Evolutionary conservation across 2,113 vertebrate genomes (phyloP).

Genomic region (Gymnogyps californianus): DNA sequence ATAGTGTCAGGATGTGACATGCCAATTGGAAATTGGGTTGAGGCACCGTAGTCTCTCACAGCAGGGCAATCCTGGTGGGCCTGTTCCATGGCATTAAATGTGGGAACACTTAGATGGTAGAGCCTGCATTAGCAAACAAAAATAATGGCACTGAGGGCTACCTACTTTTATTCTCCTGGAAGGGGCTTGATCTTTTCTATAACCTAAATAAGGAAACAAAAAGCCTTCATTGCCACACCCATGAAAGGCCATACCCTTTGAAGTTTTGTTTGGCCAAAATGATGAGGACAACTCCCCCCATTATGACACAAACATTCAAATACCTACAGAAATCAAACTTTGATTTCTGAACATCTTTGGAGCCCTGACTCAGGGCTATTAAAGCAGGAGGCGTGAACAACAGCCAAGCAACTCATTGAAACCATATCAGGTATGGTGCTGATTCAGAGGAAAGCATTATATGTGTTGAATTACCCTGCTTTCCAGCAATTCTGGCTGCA

Average conservation of each 20-base stretch:
- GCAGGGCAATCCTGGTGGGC: background rate
- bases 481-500: background rate
- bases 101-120: background rate
- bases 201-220: background rate
- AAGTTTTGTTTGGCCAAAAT: background rate
- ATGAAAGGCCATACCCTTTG: background rate
- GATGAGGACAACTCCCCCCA: background rate
- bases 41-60: background rate
- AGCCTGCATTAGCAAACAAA: background rate
- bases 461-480: background rate
- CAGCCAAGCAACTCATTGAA: background rate
- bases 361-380: background rate
- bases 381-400: background rate
- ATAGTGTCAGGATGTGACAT: background rate
- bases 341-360: background rate
- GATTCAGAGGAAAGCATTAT: background rate
- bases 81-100: accelerated
- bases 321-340: background rate
- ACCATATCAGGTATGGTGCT: background rate
- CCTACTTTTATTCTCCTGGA: background rate
- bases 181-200: background rate
- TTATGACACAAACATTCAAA: background rate
- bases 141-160: accelerated
- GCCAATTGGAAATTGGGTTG: background rate
- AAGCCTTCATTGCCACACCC: background rate